These are phyloP conservation scores for Muraenolepis orangiensis DNA, from an alignment of 2,797 vertebrate species.

Conservation along the genomic window DNA sequence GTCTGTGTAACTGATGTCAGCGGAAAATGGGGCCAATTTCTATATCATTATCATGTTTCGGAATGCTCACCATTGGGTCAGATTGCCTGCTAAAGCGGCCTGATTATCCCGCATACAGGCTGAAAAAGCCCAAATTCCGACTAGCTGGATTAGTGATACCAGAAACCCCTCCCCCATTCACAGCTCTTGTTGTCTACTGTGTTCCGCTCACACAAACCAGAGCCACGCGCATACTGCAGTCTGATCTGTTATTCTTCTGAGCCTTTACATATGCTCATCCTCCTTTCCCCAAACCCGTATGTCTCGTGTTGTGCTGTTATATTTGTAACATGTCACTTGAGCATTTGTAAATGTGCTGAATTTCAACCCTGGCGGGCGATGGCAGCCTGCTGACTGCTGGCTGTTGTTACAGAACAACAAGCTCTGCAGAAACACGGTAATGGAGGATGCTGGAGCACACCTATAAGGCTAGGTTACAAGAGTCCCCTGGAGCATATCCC, in stretches of 20 bases:
- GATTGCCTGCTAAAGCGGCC: no score
- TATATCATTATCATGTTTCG: background rate
- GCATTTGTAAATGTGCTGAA: constrained; percentile 1
- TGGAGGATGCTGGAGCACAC: background rate
- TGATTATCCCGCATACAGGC: background rate
- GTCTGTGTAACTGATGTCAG: background rate
- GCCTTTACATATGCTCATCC: background rate
- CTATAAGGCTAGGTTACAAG: background rate
- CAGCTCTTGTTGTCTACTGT: background rate
- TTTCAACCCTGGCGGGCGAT: background rate
- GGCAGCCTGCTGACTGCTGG: background rate
- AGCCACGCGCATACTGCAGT: background rate
- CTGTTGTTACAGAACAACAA: background rate
- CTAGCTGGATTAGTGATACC: background rate
- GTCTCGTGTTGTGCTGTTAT: background rate
- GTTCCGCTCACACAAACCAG: background rate
- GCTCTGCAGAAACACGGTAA: background rate
- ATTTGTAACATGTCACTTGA: background rate
- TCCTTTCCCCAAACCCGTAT: background rate
- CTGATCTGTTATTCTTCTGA: background rate
- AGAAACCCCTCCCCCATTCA: background rate
- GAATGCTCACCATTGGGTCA: no score
- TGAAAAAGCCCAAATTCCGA: background rate
- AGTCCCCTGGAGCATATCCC: background rate
- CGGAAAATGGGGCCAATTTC: background rate